Percentiles rank a stretch among this genome's conserved stretches.
Conservation (phyloP, 37 sponge, comb jelly and placozoan genomes). For the Spongilla lacustris region DNA sequence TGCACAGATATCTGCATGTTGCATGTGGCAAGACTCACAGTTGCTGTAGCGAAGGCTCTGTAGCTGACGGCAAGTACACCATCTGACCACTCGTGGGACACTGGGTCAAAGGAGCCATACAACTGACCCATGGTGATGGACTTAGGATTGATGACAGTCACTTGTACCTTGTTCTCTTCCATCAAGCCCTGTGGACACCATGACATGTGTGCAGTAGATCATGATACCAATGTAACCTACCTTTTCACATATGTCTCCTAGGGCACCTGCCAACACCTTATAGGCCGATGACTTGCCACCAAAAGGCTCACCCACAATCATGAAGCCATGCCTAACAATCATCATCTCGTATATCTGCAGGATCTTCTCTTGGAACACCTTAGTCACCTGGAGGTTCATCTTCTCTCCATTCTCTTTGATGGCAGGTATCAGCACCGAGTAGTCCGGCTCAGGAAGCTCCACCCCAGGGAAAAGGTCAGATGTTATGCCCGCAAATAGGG, state of each 20-base stretch:
- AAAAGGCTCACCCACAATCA: conserved; percentile 99
- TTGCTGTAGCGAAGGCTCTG: conserved; percentile 86
- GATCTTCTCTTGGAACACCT: conserved; percentile 84
- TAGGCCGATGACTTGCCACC: conserved; percentile 99
- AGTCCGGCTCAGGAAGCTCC: conserved; percentile 94
- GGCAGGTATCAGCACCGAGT: conserved; percentile 80
- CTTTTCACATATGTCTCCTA: conserved; percentile 91
- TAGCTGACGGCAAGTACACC: conserved; percentile 99
- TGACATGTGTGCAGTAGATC: neutral
- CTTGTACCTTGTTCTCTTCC: conserved; percentile 96
- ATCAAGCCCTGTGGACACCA: conserved; percentile 34
- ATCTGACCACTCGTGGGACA: conserved; percentile 99
- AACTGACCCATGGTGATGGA: conserved; percentile 99
- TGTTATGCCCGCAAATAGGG: conserved; percentile 95
- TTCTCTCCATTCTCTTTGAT: conserved; percentile 80
- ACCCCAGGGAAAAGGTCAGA: conserved; percentile 98
- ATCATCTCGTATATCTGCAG: conserved; percentile 99
- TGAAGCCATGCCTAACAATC: conserved; percentile 98
- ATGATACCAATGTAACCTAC: conserved; percentile 37
- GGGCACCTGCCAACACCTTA: conserved; percentile 91
- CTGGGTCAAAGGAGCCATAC: conserved; percentile 97
- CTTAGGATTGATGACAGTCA: conserved; percentile 98
- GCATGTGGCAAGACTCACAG: too few relatives aligned
- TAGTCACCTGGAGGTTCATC: conserved; percentile 91
- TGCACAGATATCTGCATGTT: too few relatives aligned